phyloP scores from a whole-genome alignment of 2,113 vertebrate genomes.

The Etia nguti region DNA sequence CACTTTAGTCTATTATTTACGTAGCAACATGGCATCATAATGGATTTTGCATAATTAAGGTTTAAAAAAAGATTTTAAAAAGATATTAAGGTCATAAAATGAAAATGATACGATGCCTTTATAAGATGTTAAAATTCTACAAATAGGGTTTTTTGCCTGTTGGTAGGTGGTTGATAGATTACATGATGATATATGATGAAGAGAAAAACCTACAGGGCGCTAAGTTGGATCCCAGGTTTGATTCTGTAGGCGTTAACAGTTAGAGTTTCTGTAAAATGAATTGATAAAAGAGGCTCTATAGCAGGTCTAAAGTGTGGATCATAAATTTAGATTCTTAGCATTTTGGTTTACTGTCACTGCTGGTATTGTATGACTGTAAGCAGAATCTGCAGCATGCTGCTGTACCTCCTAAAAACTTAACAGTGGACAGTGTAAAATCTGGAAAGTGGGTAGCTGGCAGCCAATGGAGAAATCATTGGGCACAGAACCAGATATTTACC shows the following conservation, averaged over 20 bases:
- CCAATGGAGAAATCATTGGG: background rate
- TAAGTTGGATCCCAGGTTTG: background rate
- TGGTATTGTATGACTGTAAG: background rate
- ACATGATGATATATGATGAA: rapidly evolving
- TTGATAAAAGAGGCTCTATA: background rate
- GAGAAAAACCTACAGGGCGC: background rate
- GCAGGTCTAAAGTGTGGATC: background rate
- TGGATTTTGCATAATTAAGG: background rate
- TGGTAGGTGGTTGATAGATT: background rate
- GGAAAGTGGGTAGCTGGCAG: background rate
- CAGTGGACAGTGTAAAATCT: background rate
- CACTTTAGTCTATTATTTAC: background rate
- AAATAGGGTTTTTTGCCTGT: background rate
- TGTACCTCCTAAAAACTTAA: background rate
- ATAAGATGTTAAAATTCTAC: background rate
- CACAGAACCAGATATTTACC: background rate
- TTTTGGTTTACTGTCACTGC: background rate
- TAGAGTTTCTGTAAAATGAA: too few relatives aligned
- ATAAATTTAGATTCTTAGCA: background rate
- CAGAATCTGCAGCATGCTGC: background rate
- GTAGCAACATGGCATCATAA: background rate
- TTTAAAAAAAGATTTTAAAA: background rate
- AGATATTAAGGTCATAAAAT: background rate
- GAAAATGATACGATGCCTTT: background rate
- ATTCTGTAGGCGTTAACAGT: too few relatives aligned